Base-by-base conservation (phyloP, 2,888 invertebrate genomes). In the Oxyteleia sp. region DNA sequence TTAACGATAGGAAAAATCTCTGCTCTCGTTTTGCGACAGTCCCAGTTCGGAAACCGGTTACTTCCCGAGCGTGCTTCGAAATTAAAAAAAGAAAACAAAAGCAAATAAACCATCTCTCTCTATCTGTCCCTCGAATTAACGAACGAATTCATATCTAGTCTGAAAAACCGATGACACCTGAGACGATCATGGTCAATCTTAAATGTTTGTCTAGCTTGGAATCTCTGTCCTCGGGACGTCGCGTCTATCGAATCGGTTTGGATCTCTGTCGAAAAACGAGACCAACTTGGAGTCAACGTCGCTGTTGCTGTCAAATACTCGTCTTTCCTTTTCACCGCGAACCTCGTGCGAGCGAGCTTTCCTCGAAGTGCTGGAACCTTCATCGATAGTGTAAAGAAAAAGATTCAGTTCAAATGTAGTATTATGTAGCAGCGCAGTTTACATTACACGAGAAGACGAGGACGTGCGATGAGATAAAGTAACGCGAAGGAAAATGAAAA, bases 381-480 rank as follows among this genome's bases (percentile, higher is more conserved):
- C 61, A 71, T 86, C 81, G 85, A 81, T 80, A 86, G 82, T 71
- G 82, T 82, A 18, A 64, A 75, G n/a, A n/a, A n/a, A n/a, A n/a
- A n/a, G 45, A 51, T 83, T 80, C 55, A 82, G 85, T 86, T 86
- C 83, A 86, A 86, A 84, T 84, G 80, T 86, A 87, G 87, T 87
- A 86, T 87, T 87, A 87, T 63, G 74, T 79, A 78, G 78, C 29
- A 41, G 59, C 41, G 66, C 71, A 61, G 47, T 69, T 72, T 35
- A 78, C 53, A 63, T 41, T 83, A 68, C 72, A 49, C 8, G 10
- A 81, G 53, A 69, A 72, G 81, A 69, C 35, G 23, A 72, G 49
- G 32, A 66, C n/a, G n/a, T n/a, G n/a, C n/a, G n/a, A 84, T 11
- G 13, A 53, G 53, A 43, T 38, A 32, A 20, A 53, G 26, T 43